Evolutionary conservation across 1,140 invertebrate genomes (phyloP).

Genomic region (Pseudomyrmex dendroicus): DNA sequence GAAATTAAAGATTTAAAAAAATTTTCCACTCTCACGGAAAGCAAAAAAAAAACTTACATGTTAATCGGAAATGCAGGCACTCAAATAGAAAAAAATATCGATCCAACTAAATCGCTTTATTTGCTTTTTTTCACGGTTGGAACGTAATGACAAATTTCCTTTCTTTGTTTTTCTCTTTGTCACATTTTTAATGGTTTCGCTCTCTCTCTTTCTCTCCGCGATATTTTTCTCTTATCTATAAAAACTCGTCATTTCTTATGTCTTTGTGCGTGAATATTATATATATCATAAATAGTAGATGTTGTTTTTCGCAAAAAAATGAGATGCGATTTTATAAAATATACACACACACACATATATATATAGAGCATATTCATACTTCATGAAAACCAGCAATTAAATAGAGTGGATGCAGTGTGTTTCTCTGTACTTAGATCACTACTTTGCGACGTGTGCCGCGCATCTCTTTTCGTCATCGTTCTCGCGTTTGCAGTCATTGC

Average conservation of each 20-base stretch:
- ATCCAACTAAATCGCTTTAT: slow-evolving; percentile 19
- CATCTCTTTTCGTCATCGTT: slow-evolving; percentile 25
- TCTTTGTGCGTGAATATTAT: neutral
- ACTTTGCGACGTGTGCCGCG: neutral
- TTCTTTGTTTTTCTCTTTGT: no score
- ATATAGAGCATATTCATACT: neutral
- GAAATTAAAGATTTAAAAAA: slow-evolving; percentile 53
- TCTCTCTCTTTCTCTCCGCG: no score
- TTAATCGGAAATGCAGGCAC: neutral
- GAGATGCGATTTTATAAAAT: neutral
- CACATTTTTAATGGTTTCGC: no score
- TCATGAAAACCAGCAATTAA: slow-evolving; percentile 76
- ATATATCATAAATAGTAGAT: slow-evolving; percentile 26
- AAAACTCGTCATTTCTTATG: neutral
- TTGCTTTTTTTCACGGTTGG: neutral
- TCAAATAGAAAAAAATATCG: neutral
- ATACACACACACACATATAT: neutral
- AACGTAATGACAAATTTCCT: neutral
- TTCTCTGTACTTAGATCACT: slow-evolving; percentile 45
- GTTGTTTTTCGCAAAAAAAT: neutral
- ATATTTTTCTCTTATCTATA: neutral
- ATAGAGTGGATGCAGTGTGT: slow-evolving; percentile 72
- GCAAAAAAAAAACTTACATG: slow-evolving; percentile 11
- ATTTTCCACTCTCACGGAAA: slow-evolving; percentile 22
- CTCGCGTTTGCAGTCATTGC: slow-evolving; percentile 67